phyloP scores from a whole-genome alignment of 2,888 invertebrate species.

The Mythimna lalbum region DNA sequence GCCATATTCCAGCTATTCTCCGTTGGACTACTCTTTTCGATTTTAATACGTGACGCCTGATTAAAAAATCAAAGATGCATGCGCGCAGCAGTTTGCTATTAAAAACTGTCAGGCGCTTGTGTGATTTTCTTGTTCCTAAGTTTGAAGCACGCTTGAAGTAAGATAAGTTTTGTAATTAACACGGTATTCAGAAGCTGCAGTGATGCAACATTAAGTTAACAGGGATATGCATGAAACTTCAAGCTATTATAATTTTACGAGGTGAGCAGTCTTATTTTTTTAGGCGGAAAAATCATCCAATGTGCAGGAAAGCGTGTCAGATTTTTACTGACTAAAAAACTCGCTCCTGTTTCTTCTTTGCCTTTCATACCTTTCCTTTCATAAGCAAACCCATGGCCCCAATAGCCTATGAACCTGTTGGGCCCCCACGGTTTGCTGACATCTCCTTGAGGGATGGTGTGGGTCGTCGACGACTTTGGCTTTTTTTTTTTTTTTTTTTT shows the following conservation, averaged over 20 bases:
- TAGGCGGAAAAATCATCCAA: too few relatives aligned
- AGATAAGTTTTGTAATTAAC: slow-evolving; percentile 54
- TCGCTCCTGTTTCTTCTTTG: too few relatives aligned
- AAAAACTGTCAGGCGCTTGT: slow-evolving; percentile 75
- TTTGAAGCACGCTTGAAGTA: slow-evolving; percentile 33
- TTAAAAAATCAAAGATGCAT: slow-evolving; percentile 60
- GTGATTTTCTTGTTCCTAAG: slow-evolving; percentile 37
- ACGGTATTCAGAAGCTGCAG: slow-evolving; percentile 1
- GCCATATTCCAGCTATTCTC: not conserved
- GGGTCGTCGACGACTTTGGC: too few relatives aligned
- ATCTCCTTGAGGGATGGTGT: too few relatives aligned
- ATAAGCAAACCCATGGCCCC: too few relatives aligned
- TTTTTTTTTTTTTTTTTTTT: too few relatives aligned
- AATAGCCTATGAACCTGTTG: too few relatives aligned
- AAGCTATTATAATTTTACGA: slow-evolving; percentile 9
- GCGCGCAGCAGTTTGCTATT: slow-evolving; percentile 73
- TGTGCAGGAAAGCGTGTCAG: too few relatives aligned
- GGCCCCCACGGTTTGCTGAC: too few relatives aligned
- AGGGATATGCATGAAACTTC: slow-evolving; percentile 4
- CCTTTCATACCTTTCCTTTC: too few relatives aligned
- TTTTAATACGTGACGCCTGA: slow-evolving; percentile 51
- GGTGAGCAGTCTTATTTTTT: not conserved
- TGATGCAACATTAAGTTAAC: not conserved
- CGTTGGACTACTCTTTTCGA: not conserved
- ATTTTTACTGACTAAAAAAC: too few relatives aligned